Base-by-base conservation (phyloP, 2,888 invertebrate genomes). In the Muschampia plurimacula region DNA sequence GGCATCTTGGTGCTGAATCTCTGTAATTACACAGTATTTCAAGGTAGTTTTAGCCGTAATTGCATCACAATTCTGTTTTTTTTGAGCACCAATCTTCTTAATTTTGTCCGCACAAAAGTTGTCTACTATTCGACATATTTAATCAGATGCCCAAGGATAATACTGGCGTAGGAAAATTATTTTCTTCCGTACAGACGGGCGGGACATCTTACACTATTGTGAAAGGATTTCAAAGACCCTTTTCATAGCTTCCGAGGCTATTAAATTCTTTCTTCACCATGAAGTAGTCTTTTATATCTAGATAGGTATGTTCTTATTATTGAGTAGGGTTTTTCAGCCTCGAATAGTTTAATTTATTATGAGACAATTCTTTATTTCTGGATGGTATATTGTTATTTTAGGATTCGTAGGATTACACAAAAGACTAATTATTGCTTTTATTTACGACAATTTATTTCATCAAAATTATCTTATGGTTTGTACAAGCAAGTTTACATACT, bases 161-260 rank as follows among this genome's bases (percentile, higher is more conserved):
- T 89, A 86, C 88, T 82, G 79, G 77, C 82, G 80, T 83, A 87
- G 84, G 82, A 87, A 92, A 93, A 92, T 91, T 86, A 91, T 91
- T 92, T 92, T 90, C 89, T 84, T 84, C 83, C 80, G 79, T 67
- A 64, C 77, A 84, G 84, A 81, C 22, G 22, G 22, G 22, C 15
- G 85, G 86, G 88, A 85, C 88, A 86, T 86, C 85, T 86, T 84
- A 79, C 86, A 89, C 91, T 86, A 90, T 94, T 94, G 91, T 92
- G 84, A 84, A 87, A 86, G 88, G 90, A 90, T 91, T 90, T 89
- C 82, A 87, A 89, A 88, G 83, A 80, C 81, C 83, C 83, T 82
- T 81, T 83, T 84, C 82, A 81, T 79, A 77, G 75, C 82, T 83
- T 83, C 82, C 79, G 81, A 80, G 79, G 84, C 84, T 87, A 87